A percentile compares a stretch with the other conserved stretches of the same genome.
These are phyloP conservation scores for Ascaphus truei DNA, from an alignment of 2,113 vertebrate species.

Conservation along the genomic window DNA sequence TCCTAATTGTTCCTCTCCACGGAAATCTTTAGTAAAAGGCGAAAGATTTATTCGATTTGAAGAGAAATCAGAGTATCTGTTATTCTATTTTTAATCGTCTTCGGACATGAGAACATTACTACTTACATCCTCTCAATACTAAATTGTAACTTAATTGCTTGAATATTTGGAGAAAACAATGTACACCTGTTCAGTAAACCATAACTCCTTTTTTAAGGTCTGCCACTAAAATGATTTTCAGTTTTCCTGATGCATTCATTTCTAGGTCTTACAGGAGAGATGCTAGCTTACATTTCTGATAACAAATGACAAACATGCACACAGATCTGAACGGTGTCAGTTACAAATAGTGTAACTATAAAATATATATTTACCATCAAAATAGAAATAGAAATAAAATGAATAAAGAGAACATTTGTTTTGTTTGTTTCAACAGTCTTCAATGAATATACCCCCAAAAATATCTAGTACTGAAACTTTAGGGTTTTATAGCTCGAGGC, in stretches of 20 bases:
- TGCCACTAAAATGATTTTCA: too few species aligned
- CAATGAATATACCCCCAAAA: constrained; percentile 34
- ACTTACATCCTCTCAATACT: too few species aligned
- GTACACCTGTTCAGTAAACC: too few species aligned
- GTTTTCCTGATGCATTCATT: not conserved
- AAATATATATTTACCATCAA: constrained; percentile 1
- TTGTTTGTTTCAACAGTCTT: constrained; percentile 19
- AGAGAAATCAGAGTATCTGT: too few species aligned
- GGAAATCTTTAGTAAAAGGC: too few species aligned
- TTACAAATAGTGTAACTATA: not conserved
- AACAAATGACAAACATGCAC: not conserved
- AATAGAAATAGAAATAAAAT: constrained; percentile 21
- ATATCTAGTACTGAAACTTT: constrained; percentile 30
- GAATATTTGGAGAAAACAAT: too few species aligned
- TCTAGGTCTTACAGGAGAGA: not conserved
- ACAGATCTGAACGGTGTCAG: not conserved
- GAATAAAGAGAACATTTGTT: not conserved
- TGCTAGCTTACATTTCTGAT: constrained; percentile 11
- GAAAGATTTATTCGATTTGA: too few species aligned
- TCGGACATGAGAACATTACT: too few species aligned
- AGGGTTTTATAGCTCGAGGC: constrained; percentile 14
- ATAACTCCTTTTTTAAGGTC: too few species aligned
- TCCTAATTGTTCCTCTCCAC: too few species aligned
- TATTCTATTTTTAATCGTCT: too few species aligned
- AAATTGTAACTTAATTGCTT: too few species aligned